Conservation (phyloP, 2,888 invertebrate genomes). For the Brachyptera risi region DNA sequence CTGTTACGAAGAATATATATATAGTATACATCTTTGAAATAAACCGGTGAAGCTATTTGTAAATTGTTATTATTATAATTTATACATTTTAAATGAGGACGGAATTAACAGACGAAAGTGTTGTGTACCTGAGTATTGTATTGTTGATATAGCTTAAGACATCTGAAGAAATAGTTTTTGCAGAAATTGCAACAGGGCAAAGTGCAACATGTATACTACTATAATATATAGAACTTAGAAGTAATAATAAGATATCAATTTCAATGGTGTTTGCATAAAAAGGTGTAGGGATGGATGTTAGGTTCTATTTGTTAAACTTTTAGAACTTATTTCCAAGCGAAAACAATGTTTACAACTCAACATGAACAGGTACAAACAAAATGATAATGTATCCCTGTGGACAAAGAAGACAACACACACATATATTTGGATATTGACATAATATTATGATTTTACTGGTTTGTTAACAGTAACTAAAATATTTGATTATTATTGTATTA, state of each 20-base stretch:
- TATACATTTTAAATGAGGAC: no score
- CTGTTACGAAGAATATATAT: no score
- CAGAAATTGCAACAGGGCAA: constrained; percentile 1
- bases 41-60: no score
- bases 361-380: no score
- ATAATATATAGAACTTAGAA: neutral
- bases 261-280: neutral
- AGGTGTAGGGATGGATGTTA: neutral
- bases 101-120: neutral
- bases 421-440: no score
- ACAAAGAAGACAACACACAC: neutral
- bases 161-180: neutral
- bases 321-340: neutral
- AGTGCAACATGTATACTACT: constrained; percentile 13
- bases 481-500: no score
- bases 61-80: no score
- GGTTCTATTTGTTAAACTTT: neutral
- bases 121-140: no score
- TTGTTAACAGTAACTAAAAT: neutral
- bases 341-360: no score
- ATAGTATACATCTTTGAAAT: no score
- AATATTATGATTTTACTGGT: no score
- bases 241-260: neutral
- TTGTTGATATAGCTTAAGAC: neutral
- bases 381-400: no score